Evolutionary conservation across 2,888 invertebrate genomes (phyloP), one percentile per base, ranked within the genome.

Genomic region (Nezara viridula): DNA sequence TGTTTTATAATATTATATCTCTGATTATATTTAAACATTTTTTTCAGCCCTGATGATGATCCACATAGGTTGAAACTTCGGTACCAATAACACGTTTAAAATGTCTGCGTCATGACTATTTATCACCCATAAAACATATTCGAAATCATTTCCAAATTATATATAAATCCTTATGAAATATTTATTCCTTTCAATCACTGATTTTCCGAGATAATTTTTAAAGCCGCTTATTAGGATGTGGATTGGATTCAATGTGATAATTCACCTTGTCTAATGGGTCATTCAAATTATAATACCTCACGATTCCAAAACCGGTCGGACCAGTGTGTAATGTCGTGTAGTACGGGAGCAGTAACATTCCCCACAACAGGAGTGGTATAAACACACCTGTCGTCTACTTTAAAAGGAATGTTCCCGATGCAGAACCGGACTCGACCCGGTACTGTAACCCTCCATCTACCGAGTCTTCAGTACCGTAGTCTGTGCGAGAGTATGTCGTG

Each of bases 311-410:
- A 73, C 66, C 66, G 37, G 66, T 73, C 66, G 19, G 14, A 1
- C 66, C 32, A 10, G 66, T 37, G 19, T 21, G 66, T 32, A 37
- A 73, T 37, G 66, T 16, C 60, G 60, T 10, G 66, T 73, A 73
- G 66, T 73, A 73, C 66, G 66, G 66, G 66, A 73, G 66, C 66
- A 73, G 32, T 73, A 32, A 9, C 32, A 73, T 73, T 73, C 24
- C 66, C 66, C 12, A 21, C 66, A 5, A 73, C 32, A 9, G 66
- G 66, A 73, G 66, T 73, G 66, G 66, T 73, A 60, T 27, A 37
- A 37, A 73, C 66, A 73, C 66, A 73, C 66, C 66, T 73, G 66
- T 73, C 14, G 4, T 73, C 32, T 37, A 12, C 66, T 73, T 37
- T 73, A 73, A 32, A 37, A 73, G 66, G 66, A 73, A 73, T 73